Evolutionary conservation across 1,140 invertebrate genomes (phyloP), one percentile per base, ranked within the genome.

Genomic region (Tribolium madens): DNA sequence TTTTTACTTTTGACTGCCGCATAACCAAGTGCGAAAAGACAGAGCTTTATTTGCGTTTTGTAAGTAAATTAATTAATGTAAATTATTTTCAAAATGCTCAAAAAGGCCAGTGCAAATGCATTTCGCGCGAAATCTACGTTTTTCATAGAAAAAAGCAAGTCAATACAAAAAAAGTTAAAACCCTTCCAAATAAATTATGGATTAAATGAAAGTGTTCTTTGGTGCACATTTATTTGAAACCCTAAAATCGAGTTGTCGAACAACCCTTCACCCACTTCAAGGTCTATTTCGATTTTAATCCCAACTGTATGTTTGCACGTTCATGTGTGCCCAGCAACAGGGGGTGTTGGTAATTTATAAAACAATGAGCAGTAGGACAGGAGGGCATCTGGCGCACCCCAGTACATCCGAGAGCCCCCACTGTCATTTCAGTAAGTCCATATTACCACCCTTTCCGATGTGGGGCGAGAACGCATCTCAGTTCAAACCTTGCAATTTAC

Each of bases 271-370:
- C 57, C 21, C 26, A 33, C 57, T 64, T 33, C 14, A 64, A 64
- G 21, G 57, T 64, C 26, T 64, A 64, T 64, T 33, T 64, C 21
- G n/a, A 64, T 64, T 64, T 64, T 33, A 64, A 33, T 33, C 26
- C 57, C 14, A 21, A 57, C 52, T 33, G 57, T 14, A 13, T 64
- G 57, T 64, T 64, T 64, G 57, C 26, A 64, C 57, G 57, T 64
- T 64, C 57, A 64, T 64, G 57, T 71, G 70, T 52, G 70, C 70
- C 50, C 70, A 72, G 70, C 70, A 72, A 72, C 70, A 72, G 70
- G 70, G 70, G 42, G 70, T 72, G 70, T 72, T 48, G 70, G 46
- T 52, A 72, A 72, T 72, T 72, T 72, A 72, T 72, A 72, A 72
- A 72, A 72, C 70, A 72, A 72, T 52, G 70, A 72, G 42, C 68